Base-by-base conservation (phyloP, 2,888 invertebrate species). In the Sminthurinus aureus region DNA sequence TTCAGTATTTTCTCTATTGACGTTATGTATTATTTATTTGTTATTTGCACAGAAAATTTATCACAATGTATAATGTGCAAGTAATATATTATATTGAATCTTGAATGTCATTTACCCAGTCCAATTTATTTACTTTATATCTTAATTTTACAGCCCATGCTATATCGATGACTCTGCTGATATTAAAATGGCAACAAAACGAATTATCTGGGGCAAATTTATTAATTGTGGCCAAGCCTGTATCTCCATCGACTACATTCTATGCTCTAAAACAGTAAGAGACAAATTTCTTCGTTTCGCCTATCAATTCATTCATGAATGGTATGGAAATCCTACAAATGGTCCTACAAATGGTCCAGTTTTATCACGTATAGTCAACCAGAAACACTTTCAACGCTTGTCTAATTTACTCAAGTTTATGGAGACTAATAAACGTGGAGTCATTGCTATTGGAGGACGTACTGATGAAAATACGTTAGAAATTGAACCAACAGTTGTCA, bases 151-250 rank as follows among this genome's bases (percentile, higher is more conserved):
- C 91, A 98, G 98, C 90, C 99, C 99, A 0, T 95, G 95, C 0
- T 98, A 96, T 90, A 92, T 99, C 83, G 98, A 98, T 90, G 94
- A 93, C 88, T 93, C 95, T 6, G 95, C 93, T 0, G 94, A 99
- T 90, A 91, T 98, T 82, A 91, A 92, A 38, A 73, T 22, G 18
- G 83, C 96, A 0, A 93, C 94, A 0, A 95, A 94, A 89, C 93
- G 99, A 58, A 92, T 99, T 26, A 91, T 98, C 2, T 99, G 98
- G 99, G 99, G 98, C 9, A 99, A 98, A 91, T 83, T 83, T 22
- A 69, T 85, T 6, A 85, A 85, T 77, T 18, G 92, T 8, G 98
- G 98, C 0, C 98, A 99, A 24, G 77, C 77, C 4, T 82, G 82
- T 50, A 51, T 82, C n/a, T 67, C 77, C 38, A n/a, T 82, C 24